phyloP scores from a whole-genome alignment of 2,113 vertebrate species.

The Anhinga rufa region DNA sequence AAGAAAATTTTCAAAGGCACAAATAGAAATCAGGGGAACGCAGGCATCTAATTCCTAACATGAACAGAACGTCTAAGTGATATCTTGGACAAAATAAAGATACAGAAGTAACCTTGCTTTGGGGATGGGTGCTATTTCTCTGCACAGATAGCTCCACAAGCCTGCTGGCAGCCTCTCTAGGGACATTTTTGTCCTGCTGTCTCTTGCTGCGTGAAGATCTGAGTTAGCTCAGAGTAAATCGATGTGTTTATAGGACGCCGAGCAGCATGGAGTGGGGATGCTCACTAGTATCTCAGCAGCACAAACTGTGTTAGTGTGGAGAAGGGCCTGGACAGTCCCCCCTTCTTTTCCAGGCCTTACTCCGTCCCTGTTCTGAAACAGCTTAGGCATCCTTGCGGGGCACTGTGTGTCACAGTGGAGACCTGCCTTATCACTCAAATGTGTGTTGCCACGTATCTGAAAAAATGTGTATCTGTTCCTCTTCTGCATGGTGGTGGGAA shows the following conservation, averaged over 20 bases:
- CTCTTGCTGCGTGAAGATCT: neutral
- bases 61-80: accelerated
- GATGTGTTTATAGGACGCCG: neutral
- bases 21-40: neutral
- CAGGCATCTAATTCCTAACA: neutral
- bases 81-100: neutral
- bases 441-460: neutral
- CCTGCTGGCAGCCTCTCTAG: neutral
- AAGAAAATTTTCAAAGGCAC: neutral
- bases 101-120: neutral
- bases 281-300: neutral
- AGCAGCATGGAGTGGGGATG: neutral
- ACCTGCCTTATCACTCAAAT: neutral
- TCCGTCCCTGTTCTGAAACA: neutral
- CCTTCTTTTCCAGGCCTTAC: neutral
- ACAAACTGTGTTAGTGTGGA: no score
- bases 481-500: neutral
- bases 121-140: neutral
- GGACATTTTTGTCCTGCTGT: neutral
- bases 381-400: neutral
- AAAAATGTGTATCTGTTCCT: neutral
- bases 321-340: neutral
- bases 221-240: neutral
- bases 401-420: neutral
- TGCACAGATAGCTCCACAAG: neutral